Percentiles rank a stretch among this genome's conserved stretches.
Conservation (phyloP, 2,113 vertebrate genomes). For the Chionodraco myersi region DNA sequence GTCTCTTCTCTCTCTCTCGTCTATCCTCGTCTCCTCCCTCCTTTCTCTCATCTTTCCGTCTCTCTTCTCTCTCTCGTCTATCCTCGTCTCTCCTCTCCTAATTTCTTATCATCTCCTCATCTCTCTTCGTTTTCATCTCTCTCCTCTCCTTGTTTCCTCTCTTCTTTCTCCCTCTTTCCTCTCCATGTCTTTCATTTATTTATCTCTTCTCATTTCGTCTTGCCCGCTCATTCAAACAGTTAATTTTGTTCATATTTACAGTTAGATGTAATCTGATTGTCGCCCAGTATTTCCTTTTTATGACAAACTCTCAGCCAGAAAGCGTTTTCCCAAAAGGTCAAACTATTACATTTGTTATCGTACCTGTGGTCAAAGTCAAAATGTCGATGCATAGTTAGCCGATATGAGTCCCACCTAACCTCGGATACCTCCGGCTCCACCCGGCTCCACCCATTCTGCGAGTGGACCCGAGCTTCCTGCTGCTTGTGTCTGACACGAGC, state of each 20-base stretch:
- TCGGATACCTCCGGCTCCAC: slow-evolving; percentile 16
- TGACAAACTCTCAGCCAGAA: background rate
- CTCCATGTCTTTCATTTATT: background rate
- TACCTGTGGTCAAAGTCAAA: background rate
- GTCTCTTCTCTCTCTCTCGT: too few relatives aligned
- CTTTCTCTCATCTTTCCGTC: too few relatives aligned
- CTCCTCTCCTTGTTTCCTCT: too few relatives aligned
- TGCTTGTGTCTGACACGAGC: slow-evolving; percentile 63
- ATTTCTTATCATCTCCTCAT: background rate
- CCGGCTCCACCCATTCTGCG: slow-evolving; percentile 20
- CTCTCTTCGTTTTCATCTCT: background rate
- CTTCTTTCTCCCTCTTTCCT: background rate
- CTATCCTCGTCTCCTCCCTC: too few relatives aligned
- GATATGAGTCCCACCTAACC: slow-evolving; percentile 29
- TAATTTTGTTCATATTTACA: too few relatives aligned
- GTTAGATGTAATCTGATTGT: too few relatives aligned
- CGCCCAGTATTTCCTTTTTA: too few relatives aligned
- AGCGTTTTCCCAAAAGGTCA: background rate
- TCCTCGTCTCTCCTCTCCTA: too few relatives aligned
- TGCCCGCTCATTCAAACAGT: too few relatives aligned
- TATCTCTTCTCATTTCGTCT: background rate
- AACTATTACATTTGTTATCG: too few relatives aligned
- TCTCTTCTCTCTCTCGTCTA: too few relatives aligned
- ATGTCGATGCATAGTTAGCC: too few relatives aligned
- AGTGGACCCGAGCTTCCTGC: slow-evolving; percentile 41